phyloP scores from a whole-genome alignment of 2,797 vertebrate genomes.

The Galago senegalensis region DNA sequence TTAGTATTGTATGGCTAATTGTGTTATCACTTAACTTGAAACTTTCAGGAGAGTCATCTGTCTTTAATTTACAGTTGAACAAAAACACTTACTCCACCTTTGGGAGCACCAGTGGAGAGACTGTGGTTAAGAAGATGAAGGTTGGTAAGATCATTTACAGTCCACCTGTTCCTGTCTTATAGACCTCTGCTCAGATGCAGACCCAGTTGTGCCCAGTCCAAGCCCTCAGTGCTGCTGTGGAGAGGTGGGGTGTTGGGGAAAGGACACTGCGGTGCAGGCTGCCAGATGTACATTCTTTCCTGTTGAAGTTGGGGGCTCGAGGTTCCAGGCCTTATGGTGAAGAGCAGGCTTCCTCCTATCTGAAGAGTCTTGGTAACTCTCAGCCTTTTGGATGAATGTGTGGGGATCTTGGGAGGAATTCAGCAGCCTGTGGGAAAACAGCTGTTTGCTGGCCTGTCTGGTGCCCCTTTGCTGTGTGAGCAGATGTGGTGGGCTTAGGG shows the following conservation, averaged over 20 bases:
- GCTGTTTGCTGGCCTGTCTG: background rate
- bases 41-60: background rate
- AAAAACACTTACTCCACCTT: conserved; percentile 6
- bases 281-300: background rate
- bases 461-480: background rate
- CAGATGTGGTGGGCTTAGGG: background rate
- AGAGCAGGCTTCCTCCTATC: background rate
- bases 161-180: background rate
- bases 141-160: background rate
- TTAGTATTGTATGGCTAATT: background rate
- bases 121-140: background rate
- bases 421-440: background rate
- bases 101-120: conserved; percentile 5
- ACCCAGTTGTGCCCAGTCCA: background rate
- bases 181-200: background rate
- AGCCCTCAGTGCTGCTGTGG: background rate
- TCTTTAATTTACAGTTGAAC: conserved; percentile 52
- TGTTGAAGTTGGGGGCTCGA: background rate
- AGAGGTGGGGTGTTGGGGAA: background rate
- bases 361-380: background rate
- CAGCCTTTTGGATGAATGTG: background rate
- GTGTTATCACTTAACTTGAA: conserved; percentile 3
- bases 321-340: background rate
- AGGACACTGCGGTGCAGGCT: background rate
- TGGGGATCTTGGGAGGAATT: background rate